These are phyloP conservation scores for Perca flavescens DNA, from an alignment of 2,113 vertebrate species.

Conservation along the genomic window DNA sequence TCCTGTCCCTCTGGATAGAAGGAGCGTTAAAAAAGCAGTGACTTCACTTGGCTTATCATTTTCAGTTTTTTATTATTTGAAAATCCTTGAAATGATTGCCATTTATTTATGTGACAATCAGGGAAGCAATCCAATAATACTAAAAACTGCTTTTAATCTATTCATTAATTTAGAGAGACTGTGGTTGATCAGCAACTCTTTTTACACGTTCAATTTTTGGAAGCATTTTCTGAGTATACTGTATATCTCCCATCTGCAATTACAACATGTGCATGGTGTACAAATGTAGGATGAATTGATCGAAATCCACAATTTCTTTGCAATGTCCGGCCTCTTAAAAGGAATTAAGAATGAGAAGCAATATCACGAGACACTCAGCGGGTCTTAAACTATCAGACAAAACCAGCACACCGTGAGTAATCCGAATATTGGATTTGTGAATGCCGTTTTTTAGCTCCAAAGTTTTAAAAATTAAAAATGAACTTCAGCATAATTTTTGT, in stretches of 20 bases:
- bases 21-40: not conserved
- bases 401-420: conserved; percentile 9
- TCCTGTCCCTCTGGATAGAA: not conserved
- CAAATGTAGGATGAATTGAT: not conserved
- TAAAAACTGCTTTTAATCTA: not conserved
- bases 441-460: conserved; percentile 17
- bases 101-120: not conserved
- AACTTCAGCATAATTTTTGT: conserved; percentile 27
- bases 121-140: not conserved
- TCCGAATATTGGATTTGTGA: conserved; percentile 28
- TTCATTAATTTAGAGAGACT: conserved; percentile 10
- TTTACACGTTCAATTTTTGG: not conserved
- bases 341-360: not conserved
- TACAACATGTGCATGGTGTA: not conserved
- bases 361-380: not conserved
- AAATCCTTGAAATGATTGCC: not conserved
- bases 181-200: not conserved
- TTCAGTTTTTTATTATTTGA: not conserved
- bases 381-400: not conserved
- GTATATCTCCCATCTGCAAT: not conserved
- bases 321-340: not conserved
- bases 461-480: conserved; percentile 30
- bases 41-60: not conserved
- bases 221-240: not conserved
- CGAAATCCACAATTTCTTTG: not conserved